Conservation (phyloP, 2,113 vertebrate species). For the Trichomycterus rosablanca region DNA sequence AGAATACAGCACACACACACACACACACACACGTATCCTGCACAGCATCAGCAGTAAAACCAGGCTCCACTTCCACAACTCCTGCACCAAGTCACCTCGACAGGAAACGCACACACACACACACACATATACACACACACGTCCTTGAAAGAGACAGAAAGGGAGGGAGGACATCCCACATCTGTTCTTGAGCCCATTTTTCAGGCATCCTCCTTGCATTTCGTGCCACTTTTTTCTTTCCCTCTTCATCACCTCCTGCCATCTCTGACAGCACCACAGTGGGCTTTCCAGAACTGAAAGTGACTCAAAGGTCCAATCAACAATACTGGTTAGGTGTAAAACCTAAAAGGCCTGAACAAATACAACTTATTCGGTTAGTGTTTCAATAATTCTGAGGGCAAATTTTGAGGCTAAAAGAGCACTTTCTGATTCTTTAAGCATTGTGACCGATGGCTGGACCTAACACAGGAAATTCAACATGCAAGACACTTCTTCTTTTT, state of each 20-base stretch:
- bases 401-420: too few relatives aligned
- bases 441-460: too few relatives aligned
- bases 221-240: slow-evolving; percentile 1
- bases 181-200: slow-evolving; percentile 23
- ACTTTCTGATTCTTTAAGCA: too few relatives aligned
- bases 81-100: slow-evolving; percentile 36
- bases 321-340: too few relatives aligned
- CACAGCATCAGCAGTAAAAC: slow-evolving; percentile 39
- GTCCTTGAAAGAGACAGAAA: slow-evolving; percentile 26
- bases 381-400: too few relatives aligned
- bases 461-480: too few relatives aligned
- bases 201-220: slow-evolving; percentile 21
- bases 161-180: slow-evolving; percentile 13
- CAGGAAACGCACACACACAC: slow-evolving; percentile 23
- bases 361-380: too few relatives aligned
- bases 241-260: slow-evolving; percentile 14
- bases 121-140: slow-evolving; percentile 15
- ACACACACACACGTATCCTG: slow-evolving; percentile 29
- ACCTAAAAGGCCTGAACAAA: too few relatives aligned
- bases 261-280: slow-evolving; percentile 1
- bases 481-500: too few relatives aligned
- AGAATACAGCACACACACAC: slow-evolving; percentile 30
- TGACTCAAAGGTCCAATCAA: too few relatives aligned
- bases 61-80: slow-evolving; percentile 34
- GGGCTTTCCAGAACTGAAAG: too few relatives aligned